phyloP scores from a whole-genome alignment of 2,113 vertebrate species.

The Dascyllus trimaculatus region DNA sequence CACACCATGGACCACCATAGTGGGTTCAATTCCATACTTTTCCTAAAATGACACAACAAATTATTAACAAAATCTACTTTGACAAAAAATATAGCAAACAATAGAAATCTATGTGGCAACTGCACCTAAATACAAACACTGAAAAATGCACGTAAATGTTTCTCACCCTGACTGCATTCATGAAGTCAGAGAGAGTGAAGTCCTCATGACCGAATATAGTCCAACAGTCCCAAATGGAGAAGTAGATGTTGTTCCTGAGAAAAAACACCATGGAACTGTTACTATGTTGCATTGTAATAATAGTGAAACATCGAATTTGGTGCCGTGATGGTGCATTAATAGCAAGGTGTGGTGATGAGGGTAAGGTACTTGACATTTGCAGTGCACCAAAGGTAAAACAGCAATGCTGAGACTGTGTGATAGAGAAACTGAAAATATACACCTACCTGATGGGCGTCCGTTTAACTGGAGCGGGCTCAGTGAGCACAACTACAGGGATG shows the following conservation, averaged over 20 bases:
- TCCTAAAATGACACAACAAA: slow-evolving; percentile 85
- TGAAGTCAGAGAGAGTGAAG: slow-evolving; percentile 97
- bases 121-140: background rate
- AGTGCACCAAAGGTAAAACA: background rate
- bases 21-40: slow-evolving; percentile 96
- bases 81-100: background rate
- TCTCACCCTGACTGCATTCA: slow-evolving; percentile 94
- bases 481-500: slow-evolving; percentile 95
- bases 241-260: slow-evolving; percentile 93
- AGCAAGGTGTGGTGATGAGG: background rate
- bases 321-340: background rate
- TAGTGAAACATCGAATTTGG: background rate
- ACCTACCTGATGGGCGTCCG: slow-evolving; percentile 92
- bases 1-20: slow-evolving; percentile 97
- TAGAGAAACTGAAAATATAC: background rate
- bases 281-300: background rate
- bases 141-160: background rate
- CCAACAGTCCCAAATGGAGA: slow-evolving; percentile 99
- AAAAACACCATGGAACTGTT: slow-evolving; percentile 16
- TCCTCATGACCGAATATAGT: slow-evolving; percentile 93
- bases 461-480: slow-evolving; percentile 92
- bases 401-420: background rate
- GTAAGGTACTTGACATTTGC: no score
- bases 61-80: background rate
- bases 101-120: background rate